phyloP scores from a whole-genome alignment of 2,888 invertebrate genomes.

The Andricus quercusramuli region DNA sequence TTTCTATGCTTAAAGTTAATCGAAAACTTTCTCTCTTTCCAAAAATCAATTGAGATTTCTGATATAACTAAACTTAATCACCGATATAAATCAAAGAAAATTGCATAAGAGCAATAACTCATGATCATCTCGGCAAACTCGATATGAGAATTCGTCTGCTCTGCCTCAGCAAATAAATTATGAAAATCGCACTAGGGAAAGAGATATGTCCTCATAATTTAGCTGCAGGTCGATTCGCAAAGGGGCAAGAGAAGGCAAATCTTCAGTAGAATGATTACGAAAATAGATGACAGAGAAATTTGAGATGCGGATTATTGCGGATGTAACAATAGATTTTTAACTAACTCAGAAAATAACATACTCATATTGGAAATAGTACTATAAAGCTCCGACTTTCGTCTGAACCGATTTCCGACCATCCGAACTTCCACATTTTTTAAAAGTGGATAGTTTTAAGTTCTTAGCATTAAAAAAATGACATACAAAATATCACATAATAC shows the following conservation, averaged over 20 bases:
- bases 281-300: not conserved
- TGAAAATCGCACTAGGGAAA: slow-evolving; percentile 27
- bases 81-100: not conserved
- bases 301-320: slow-evolving; percentile 12
- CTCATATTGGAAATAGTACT: not conserved
- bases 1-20: not conserved
- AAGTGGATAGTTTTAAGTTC: too few species aligned
- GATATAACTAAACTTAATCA: not conserved
- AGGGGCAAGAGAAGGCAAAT: not conserved
- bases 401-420: too few species aligned
- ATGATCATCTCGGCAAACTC: not conserved
- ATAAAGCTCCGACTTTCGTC: too few species aligned
- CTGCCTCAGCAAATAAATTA: slow-evolving; percentile 7
- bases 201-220: slow-evolving; percentile 40
- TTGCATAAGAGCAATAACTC: slow-evolving; percentile 10
- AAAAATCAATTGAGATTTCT: not conserved
- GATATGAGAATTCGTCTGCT: slow-evolving; percentile 23
- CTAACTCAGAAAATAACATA: not conserved
- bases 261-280: slow-evolving; percentile 1
- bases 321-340: not conserved
- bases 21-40: not conserved
- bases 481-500: too few species aligned
- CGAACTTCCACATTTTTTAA: too few species aligned
- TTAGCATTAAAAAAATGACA: too few species aligned
- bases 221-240: slow-evolving; percentile 28